phyloP scores from a whole-genome alignment of 2,797 vertebrate species.

The Lithobates pipiens region DNA sequence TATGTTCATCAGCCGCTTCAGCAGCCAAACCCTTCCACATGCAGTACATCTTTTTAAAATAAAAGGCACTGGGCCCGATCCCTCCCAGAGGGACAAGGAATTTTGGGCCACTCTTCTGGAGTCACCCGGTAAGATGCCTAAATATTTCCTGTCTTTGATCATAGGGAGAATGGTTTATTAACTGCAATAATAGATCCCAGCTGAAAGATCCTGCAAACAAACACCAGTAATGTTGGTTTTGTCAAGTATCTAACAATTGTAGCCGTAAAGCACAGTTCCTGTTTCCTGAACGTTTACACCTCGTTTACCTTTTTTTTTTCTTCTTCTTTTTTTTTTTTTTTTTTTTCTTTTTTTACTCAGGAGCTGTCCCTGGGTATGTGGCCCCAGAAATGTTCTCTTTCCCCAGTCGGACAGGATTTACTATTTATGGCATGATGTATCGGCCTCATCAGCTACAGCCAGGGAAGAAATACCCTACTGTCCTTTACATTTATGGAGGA shows the following conservation, averaged over 20 bases:
- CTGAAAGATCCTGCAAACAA: too few species aligned
- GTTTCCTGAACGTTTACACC: too few species aligned
- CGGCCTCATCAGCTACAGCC: constrained; percentile 81
- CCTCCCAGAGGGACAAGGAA: constrained; percentile 75
- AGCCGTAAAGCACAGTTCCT: too few species aligned
- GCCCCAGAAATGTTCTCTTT: constrained; percentile 85
- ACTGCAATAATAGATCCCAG: too few species aligned
- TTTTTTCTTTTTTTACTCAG: constrained; percentile 61
- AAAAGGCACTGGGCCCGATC: constrained; percentile 74
- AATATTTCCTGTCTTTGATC: not conserved
- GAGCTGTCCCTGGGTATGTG: constrained; percentile 80
- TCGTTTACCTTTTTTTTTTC: too few species aligned
- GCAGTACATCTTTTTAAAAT: constrained; percentile 80
- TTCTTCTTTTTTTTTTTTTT: too few species aligned
- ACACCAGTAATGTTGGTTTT: too few species aligned
- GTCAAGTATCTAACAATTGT: too few species aligned
- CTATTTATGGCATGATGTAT: constrained; percentile 82
- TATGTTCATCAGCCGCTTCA: constrained; percentile 84
- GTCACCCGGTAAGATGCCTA: constrained; percentile 76
- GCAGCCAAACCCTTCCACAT: constrained; percentile 81
- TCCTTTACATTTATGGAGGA: constrained; percentile 83
- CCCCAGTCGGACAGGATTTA: constrained; percentile 80
- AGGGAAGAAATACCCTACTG: constrained; percentile 82
- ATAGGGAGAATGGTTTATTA: too few species aligned
- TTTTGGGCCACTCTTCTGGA: constrained; percentile 84